Evolutionary conservation across 2,797 vertebrate species (phyloP), one percentile per base, ranked within the genome.

Genomic region (Alcedo quadribrachys): DNA sequence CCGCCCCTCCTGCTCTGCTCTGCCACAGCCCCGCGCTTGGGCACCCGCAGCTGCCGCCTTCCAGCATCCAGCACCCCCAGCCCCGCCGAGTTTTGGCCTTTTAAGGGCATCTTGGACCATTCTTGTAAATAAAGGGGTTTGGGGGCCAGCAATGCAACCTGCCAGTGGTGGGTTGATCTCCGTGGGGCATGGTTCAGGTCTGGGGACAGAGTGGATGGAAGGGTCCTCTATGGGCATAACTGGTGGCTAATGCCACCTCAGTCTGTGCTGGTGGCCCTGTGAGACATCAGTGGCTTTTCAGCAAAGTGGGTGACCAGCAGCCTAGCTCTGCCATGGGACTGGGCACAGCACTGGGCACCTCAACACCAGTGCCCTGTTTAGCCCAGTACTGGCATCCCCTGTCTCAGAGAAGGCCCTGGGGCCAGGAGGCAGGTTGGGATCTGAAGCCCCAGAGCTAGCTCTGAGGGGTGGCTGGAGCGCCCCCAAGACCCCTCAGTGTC

Each of bases 91-190:
- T 97, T 97, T 96, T 98, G 97, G 96, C 99, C 98, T 98, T 99
- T 98, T 99, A 99, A 98, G 99, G 99, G 92, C 97, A 99, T 98
- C 97, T 97, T 98, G 98, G 98, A 97, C 97, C 97, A 92, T 96
- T 96, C 94, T 92, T 95, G 92, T 94, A 94, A 55, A 90, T 43
- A 48, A 86, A 90, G 3, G 76, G 53, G 65, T 45, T n/a, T 65
- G 24, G 24, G 67, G 86, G 25, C 10, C 51, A 51, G 37, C 2
- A 5, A 8, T 0, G 8, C 17, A 18, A 3, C 28, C 28, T 6
- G 1, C 4, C 1, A 2, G 14, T 8, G 7, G 32, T 9, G 25
- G 17, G 55, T 48, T 57, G 53, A 55, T 21, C 50, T 46, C 69
- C 1, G 0, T 0, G 32, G 37, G 24, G 60, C n/a, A 3, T 2